Conservation (phyloP, 1,140 invertebrate species). For the Liolophura sinensis region DNA sequence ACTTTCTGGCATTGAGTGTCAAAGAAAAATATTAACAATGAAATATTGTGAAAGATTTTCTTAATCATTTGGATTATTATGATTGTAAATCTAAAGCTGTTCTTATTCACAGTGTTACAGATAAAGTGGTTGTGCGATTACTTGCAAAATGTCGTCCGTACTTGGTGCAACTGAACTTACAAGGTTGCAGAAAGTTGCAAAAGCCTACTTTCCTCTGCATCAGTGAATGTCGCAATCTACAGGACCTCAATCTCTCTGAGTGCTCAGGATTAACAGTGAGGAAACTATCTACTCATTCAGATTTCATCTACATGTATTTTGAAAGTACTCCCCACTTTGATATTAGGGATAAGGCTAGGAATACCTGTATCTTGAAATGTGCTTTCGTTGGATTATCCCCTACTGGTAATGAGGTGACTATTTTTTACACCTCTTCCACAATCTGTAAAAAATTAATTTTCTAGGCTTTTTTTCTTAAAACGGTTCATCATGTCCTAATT, state of each 20-base stretch:
- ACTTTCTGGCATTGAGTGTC: too few relatives aligned
- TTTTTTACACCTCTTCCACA: too few relatives aligned
- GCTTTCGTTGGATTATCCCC: too few relatives aligned
- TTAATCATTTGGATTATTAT: too few relatives aligned
- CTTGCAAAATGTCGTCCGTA: slow-evolving; percentile 54
- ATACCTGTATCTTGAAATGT: neutral
- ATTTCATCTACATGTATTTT: neutral
- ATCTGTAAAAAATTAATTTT: too few relatives aligned
- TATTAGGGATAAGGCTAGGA: neutral
- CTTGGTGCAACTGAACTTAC: slow-evolving; percentile 53
- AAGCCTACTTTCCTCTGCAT: slow-evolving; percentile 46
- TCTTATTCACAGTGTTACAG: slow-evolving; percentile 45
- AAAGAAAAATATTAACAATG: neutral
- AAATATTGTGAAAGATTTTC: slow-evolving; percentile 1
- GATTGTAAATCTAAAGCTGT: neutral
- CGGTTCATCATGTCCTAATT: too few relatives aligned
- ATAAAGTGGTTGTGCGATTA: slow-evolving; percentile 43
- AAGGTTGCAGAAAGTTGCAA: slow-evolving; percentile 41
- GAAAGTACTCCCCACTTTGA: neutral
- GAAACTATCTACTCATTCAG: neutral
- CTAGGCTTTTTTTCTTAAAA: too few relatives aligned
- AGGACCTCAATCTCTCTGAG: slow-evolving; percentile 59
- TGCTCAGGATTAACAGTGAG: slow-evolving; percentile 54
- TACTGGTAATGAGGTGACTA: too few relatives aligned
- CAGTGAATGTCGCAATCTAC: slow-evolving; percentile 57